Evolutionary conservation across 2,113 vertebrate species (phyloP), one percentile per base, ranked within the genome.

Genomic region (Colinus virginianus): DNA sequence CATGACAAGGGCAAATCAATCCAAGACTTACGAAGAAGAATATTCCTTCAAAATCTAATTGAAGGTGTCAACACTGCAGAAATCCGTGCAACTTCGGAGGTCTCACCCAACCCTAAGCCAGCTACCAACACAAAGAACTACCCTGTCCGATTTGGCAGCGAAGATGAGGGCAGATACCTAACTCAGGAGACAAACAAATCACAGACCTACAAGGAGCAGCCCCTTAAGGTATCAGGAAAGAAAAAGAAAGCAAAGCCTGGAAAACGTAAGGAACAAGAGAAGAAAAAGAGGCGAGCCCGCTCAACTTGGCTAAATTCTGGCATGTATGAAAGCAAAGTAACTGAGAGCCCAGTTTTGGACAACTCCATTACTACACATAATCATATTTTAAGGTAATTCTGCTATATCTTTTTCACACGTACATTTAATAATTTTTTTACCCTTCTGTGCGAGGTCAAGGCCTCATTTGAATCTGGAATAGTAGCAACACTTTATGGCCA

Each of bases 121-220:
- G 94, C 98, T 0, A 98, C 98, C 86, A 98, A 98, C 95, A 98
- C 98, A 2, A 99, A 99, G 97, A 98, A 99, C 97, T 98, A 98
- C 86, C 95, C 98, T 2, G 94, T 98, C 40, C 97, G 97, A 6
- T 98, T 98, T 69, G 97, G 97, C 32, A 92, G 96, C 5, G 98
- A 99, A 7, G 98, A 98, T n/a, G 98, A 98, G 92, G 98, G 97
- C 85, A 96, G 96, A 77, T 97, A 97, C 92, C 94, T 99, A 62
- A 99, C 99, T 66, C 99, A 99, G 97, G 99, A 99, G 96, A 99
- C 98, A 96, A 98, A 99, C 97, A 99, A 99, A 97, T 98, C 98
- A 2, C 98, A 98, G 92, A 97, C 97, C 1, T 98, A 98, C 97
- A 99, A 99, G 70, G 98, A 99, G 45, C 98, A 98, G 59, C 97